Percentiles rank a stretch among this genome's conserved stretches.
Evolutionary conservation across 1,140 invertebrate species (phyloP).

Genomic region (Carcinoscorpius rotundicauda): DNA sequence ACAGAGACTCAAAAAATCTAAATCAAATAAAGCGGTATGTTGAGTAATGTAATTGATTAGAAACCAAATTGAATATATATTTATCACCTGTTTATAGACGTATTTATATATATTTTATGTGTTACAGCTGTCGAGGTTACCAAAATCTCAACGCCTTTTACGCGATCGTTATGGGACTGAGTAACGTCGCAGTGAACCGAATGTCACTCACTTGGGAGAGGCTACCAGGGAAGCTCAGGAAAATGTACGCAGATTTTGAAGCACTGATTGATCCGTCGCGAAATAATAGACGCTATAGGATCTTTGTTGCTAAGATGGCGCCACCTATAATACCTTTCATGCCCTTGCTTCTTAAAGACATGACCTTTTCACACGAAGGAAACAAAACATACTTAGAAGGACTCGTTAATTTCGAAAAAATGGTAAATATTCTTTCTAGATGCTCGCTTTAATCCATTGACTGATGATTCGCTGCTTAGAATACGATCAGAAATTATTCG

Average conservation of each 20-base stretch:
- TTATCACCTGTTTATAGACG: no score
- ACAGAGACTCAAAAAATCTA: no score
- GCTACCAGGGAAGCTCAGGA: conserved; percentile 62
- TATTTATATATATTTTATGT: not conserved
- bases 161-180: conserved; percentile 72
- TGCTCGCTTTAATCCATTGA: not conserved
- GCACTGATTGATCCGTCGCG: conserved; percentile 71
- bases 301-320: conserved; percentile 59
- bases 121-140: conserved; percentile 61
- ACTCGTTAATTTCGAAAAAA: conserved; percentile 81
- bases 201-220: conserved; percentile 73
- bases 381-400: conserved; percentile 73
- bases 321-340: conserved; percentile 77
- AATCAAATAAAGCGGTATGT: no score
- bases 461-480: not conserved
- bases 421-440: conserved; percentile 35
- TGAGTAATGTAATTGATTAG: no score
- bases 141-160: conserved; percentile 76
- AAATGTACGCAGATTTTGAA: conserved; percentile 70
- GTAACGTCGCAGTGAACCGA: conserved; percentile 67
- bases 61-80: no score
- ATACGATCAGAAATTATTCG: not conserved
- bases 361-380: conserved; percentile 83
- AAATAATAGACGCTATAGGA: conserved; percentile 64
- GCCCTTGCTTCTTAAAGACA: conserved; percentile 71